Conservation (phyloP, 2,888 invertebrate genomes). For the Harmothoe impar region DNA sequence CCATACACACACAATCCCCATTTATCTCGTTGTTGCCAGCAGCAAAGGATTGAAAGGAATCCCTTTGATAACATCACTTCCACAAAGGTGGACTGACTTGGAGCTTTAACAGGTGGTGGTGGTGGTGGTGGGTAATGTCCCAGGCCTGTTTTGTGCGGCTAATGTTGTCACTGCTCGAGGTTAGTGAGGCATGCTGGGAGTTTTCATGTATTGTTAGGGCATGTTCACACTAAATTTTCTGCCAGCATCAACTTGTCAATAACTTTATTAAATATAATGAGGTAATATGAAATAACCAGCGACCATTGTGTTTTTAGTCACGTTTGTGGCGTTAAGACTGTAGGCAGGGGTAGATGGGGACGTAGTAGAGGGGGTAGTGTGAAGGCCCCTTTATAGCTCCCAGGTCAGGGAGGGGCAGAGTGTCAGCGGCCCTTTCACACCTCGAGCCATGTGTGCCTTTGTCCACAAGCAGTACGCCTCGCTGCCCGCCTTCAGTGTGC, state of each 20-base stretch:
- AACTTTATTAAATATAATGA: no score
- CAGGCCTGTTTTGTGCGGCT: neutral
- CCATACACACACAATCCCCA: no score
- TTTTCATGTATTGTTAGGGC: neutral
- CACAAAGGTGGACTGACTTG: conserved; percentile 2
- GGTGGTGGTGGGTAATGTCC: conserved; percentile 7
- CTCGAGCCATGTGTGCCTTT: neutral
- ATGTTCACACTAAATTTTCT: neutral
- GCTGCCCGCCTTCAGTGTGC: conserved; percentile 43
- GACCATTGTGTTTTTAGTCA: no score
- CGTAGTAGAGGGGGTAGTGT: neutral
- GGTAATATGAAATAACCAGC: no score
- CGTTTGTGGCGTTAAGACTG: no score
- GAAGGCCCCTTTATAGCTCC: neutral
- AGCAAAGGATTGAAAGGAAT: neutral
- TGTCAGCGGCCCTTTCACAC: conserved; percentile 46
- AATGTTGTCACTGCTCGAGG: neutral
- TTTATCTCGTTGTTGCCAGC: neutral
- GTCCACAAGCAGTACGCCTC: conserved; percentile 5
- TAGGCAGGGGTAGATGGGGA: no score
- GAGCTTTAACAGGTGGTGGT: neutral
- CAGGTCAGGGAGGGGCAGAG: conserved; percentile 15
- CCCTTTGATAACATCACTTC: neutral
- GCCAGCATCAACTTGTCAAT: no score
- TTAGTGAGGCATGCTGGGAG: neutral